Evolutionary conservation across 2,888 invertebrate species (phyloP), one percentile per base, ranked within the genome.

Genomic region (Boloria euphrosyne): DNA sequence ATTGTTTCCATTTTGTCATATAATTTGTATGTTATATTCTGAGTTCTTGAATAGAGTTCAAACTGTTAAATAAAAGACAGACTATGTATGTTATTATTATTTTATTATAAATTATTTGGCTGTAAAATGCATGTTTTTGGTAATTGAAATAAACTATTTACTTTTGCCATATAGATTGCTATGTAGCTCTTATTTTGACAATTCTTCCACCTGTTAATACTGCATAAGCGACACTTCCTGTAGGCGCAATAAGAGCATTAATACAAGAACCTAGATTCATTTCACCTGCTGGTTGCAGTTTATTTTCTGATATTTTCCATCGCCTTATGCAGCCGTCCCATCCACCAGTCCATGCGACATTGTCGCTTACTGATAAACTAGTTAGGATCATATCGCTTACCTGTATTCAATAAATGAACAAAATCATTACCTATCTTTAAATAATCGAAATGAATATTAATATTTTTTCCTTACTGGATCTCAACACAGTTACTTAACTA

Each of bases 291-390:
- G 80, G 69, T 68, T 84, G 77, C 51, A 91, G 69, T 65, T 86
- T 82, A 50, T 91, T 80, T 10, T 74, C 78, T 0, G 72, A 68
- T 49, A 90, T 84, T 69, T 83, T 85, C 88, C 88, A 91, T 31
- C 91, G 79, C 58, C 86, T 84, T 49, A 94, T 81, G 65, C 81
- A 81, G 16, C 94, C 94, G 71, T 94, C 93, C 85, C 93, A 90
- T 13, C 94, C 94, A 0, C 91, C 94, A 0, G 93, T 93, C 87
- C 93, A 95, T 6, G 90, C 86, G 69, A 83, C 80, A 66, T 83
- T 80, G 0, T 88, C 85, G 16, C 80, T 85, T 6, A 87, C 80
- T 31, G 89, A 85, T 52, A 94, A 70, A 69, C 88, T 87, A 59
- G 93, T 93, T 47, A 94, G 78, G 71, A 92, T 90, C 90, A 92